These are phyloP conservation scores for Puntigrus tetrazona DNA, from an alignment of 2,113 vertebrate species.

Conservation along the genomic window DNA sequence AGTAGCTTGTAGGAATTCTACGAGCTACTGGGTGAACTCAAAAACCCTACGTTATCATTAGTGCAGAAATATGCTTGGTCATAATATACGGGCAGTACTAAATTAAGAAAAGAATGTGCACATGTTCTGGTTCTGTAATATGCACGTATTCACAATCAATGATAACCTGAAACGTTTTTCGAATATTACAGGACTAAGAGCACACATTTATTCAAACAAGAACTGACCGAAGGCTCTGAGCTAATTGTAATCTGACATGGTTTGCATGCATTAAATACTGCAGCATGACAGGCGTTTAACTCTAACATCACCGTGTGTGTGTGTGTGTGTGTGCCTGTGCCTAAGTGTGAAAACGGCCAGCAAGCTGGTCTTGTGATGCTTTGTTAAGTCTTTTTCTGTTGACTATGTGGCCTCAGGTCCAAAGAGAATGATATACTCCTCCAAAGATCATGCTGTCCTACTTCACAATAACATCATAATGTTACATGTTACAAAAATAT, in stretches of 20 bases:
- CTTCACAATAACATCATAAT: background rate
- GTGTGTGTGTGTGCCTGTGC: background rate
- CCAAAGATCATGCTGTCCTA: background rate
- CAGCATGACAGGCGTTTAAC: background rate
- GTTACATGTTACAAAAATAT: too few relatives aligned
- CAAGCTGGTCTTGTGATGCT: conserved; percentile 57
- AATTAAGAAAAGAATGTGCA: background rate
- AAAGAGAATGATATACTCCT: background rate
- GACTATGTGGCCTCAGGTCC: background rate
- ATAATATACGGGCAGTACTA: background rate
- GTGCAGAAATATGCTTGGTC: background rate
- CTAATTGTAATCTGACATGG: background rate
- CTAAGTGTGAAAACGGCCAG: background rate
- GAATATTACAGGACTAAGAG: background rate
- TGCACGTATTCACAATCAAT: background rate
- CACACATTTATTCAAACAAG: background rate
- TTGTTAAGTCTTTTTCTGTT: conserved; percentile 47
- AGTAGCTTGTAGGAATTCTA: conserved; percentile 37
- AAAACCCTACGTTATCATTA: background rate
- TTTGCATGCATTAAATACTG: background rate
- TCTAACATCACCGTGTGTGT: background rate
- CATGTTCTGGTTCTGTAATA: background rate
- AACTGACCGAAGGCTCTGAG: background rate
- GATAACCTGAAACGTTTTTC: background rate
- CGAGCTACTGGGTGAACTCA: conserved; percentile 6